Conservation (phyloP, 92 coral and sea anemone genomes). For the Virgularia gustaviana region DNA sequence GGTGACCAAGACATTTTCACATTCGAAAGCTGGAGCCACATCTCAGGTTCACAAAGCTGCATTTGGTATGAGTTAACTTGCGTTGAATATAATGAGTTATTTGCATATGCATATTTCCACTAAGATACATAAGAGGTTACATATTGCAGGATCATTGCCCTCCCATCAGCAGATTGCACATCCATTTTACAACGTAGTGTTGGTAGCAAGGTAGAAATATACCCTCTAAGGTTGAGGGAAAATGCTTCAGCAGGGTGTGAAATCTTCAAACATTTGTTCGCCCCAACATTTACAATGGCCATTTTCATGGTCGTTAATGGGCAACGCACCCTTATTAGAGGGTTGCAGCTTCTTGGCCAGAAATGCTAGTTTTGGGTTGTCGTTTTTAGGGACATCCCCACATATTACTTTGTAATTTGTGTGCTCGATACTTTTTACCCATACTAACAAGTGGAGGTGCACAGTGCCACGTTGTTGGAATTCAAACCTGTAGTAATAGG, state of each 20-base stretch:
- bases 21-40: no score
- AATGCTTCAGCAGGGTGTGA: no score
- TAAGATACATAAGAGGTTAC: not conserved
- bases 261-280: not conserved
- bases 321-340: not conserved
- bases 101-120: no score
- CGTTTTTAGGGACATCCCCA: not conserved
- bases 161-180: not conserved
- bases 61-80: not conserved
- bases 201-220: not conserved
- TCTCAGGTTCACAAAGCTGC: no score
- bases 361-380: not conserved
- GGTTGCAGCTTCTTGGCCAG: no score
- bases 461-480: constrained; percentile 44
- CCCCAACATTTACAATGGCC: not conserved
- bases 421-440: constrained; percentile 2
- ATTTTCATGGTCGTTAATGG: not conserved
- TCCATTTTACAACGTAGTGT: not conserved
- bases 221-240: not conserved
- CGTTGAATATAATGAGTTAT: not conserved
- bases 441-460: constrained; percentile 25
- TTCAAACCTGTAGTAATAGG: constrained; percentile 43
- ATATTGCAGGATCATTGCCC: not conserved
- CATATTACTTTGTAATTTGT: not conserved
- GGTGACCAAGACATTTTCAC: no score